Evolutionary conservation across 2,888 invertebrate genomes (phyloP).

Genomic region (Ceraclea dissimilis): DNA sequence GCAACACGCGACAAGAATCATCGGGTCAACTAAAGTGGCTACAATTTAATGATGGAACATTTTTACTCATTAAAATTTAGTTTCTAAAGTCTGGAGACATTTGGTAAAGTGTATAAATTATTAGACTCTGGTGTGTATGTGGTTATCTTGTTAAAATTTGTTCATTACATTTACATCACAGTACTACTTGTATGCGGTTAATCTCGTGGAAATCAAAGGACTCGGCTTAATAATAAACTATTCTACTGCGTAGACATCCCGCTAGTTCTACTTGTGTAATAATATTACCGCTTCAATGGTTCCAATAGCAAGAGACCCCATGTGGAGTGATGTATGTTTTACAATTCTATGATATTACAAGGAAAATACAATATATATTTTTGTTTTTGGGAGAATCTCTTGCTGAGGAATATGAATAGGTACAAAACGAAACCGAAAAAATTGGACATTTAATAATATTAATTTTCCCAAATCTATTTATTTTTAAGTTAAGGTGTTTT

Average conservation of each 20-base stretch:
- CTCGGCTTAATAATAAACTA: conserved; percentile 2
- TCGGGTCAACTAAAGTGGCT: no score
- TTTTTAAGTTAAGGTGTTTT: no score
- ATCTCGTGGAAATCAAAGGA: conserved; percentile 24
- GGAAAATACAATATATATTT: background rate
- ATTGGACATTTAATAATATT: no score
- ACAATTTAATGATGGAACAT: no score
- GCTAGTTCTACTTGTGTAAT: background rate
- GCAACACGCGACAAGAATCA: no score
- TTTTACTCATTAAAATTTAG: no score
- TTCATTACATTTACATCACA: conserved; percentile 16
- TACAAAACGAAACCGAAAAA: no score
- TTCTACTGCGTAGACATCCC: background rate
- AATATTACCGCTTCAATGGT: background rate
- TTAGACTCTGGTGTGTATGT: conserved; percentile 22
- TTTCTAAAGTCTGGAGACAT: no score
- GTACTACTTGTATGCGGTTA: conserved; percentile 26
- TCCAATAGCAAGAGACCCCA: conserved; percentile 6
- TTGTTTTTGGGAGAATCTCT: no score
- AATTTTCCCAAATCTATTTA: no score
- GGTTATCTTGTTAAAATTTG: conserved; percentile 26
- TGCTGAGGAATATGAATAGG: no score
- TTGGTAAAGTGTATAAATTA: no score
- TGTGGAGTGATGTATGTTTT: conserved; percentile 8
- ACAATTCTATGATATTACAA: background rate